Base-by-base conservation (phyloP, 2,113 vertebrate species). In the Argyrosomus japonicus region DNA sequence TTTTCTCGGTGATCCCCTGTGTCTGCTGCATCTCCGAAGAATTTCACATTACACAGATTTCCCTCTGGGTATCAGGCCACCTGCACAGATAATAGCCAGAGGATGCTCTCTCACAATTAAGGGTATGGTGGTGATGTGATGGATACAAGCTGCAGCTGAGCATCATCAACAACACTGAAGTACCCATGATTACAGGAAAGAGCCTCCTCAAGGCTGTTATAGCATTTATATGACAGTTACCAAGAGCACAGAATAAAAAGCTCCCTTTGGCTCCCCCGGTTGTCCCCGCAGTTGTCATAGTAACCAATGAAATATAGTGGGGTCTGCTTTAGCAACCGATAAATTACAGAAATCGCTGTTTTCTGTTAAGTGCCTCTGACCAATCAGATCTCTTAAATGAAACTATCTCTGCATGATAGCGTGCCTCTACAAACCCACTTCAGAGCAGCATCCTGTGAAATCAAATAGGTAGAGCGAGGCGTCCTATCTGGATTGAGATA, bases 131-230 rank as follows among this genome's bases (percentile, higher is more conserved):
- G 72, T 32, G 79, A 86, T 85, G 45, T 64, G 65, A 86, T 70
- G 87, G 64, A 77, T 70, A 70, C 57, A 78, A 68, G 84, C 73
- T 61, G 68, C 81, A 83, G 71, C 81, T 72, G 80, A 91, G 79
- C 69, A 86, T 81, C 72, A 74, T 87, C 86, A 69, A 77, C 86
- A 85, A 64, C 81, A 14, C 62, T 68, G 53, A 88, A 85, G 87
- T 65, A 36, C 50, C 70, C 29, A 15, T 87, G 72, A 89, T 91
- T 90, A 87, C 48, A 83, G 63, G 15, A 80, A 74, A 83, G 63
- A 62, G 68, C 78, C 50, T 87, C 77, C 45, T 86, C 57, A 54
- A 81, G 79, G 77, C 79, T 84, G 70, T 72, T 69, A 62, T 3
- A 50, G 72, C 69, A 43, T 91, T 84, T 86, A 80, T 60, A 67